Conservation (phyloP, 2,113 vertebrate species). For the Ranitomeya imitator region DNA sequence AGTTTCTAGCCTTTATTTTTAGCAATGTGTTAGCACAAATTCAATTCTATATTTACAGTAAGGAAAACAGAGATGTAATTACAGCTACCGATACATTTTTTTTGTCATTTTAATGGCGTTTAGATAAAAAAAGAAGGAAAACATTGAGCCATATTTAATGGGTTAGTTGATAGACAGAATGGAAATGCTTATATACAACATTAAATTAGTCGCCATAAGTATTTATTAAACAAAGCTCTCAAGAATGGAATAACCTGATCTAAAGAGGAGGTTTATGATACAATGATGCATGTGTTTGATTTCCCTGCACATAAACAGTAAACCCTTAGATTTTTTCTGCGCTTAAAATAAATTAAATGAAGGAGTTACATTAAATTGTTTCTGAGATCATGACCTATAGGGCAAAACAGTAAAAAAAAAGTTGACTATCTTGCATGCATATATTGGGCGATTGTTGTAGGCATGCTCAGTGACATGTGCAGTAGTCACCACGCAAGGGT, state of each 20-base stretch:
- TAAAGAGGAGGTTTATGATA: neutral
- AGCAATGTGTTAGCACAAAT: neutral
- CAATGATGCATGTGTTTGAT: neutral
- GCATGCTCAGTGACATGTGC: neutral
- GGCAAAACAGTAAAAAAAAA: no score
- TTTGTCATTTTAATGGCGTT: neutral
- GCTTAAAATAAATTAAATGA: neutral
- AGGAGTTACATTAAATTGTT: no score
- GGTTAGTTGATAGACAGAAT: neutral
- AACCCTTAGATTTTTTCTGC: neutral
- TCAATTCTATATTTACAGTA: slow-evolving; percentile 6
- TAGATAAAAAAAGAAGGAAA: neutral
- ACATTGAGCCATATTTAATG: slow-evolving; percentile 18
- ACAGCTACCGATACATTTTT: neutral
- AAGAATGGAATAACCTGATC: neutral
- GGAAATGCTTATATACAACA: slow-evolving; percentile 5
- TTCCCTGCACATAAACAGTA: neutral
- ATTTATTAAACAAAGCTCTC: slow-evolving; percentile 2
- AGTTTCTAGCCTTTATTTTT: neutral
- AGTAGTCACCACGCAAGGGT: neutral
- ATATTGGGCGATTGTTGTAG: neutral
- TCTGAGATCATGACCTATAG: no score
- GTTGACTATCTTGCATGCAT: no score
- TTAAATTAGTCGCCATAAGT: neutral
- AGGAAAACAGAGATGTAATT: neutral